These are phyloP conservation scores for Sebastes vulpes DNA, from an alignment of 2,797 vertebrate species.

Conservation along the genomic window DNA sequence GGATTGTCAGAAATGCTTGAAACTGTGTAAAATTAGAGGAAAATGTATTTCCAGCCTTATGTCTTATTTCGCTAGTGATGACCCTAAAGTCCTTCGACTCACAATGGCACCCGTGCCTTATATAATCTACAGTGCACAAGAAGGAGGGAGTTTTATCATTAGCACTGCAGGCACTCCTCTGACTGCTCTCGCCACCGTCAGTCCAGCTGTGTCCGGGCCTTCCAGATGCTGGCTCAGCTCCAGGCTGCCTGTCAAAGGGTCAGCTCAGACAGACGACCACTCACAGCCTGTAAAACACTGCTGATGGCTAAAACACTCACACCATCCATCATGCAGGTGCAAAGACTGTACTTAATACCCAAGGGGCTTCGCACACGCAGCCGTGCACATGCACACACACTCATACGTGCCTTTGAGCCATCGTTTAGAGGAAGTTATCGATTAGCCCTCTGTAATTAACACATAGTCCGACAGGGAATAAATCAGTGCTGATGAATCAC, in stretches of 20 bases:
- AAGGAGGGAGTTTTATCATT: conserved; percentile 16
- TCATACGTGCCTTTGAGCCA: conserved; percentile 33
- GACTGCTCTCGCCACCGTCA: not conserved
- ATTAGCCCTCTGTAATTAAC: conserved; percentile 81
- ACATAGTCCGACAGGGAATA: conserved; percentile 63
- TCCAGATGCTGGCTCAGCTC: conserved; percentile 65
- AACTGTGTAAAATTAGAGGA: not conserved
- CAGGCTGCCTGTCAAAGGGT: conserved; percentile 66
- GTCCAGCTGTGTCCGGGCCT: conserved; percentile 43
- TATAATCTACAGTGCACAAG: not conserved
- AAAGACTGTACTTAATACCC: conserved; percentile 63
- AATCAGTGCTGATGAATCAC: conserved; percentile 70
- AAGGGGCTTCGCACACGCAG: conserved; percentile 1
- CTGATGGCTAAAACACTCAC: conserved; percentile 72
- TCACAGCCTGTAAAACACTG: conserved; percentile 74
- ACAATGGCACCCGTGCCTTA: not conserved
- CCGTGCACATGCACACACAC: not conserved
- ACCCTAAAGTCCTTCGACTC: not conserved
- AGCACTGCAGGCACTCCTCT: conserved; percentile 13
- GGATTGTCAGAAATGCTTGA: not conserved
- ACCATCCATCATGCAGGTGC: conserved; percentile 76
- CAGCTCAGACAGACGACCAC: conserved; percentile 48
- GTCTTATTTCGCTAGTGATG: not conserved
- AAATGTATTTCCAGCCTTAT: not conserved
- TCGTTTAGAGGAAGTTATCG: conserved; percentile 72